Base-by-base conservation (phyloP, 37 sponge, comb jelly and placozoan species). In the Theonella swinhoei region DNA sequence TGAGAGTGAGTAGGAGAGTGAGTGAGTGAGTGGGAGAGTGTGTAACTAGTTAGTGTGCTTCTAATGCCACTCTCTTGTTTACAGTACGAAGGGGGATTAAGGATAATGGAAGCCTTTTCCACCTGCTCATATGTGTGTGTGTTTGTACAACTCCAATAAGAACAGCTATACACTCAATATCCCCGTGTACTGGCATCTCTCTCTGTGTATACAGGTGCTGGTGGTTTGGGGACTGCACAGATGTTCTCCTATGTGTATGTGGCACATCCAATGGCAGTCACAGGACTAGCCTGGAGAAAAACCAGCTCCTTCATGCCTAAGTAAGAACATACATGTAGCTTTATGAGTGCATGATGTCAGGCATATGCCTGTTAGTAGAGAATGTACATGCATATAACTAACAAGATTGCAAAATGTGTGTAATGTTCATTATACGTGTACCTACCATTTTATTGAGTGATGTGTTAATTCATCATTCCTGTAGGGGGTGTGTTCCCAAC, bases 401-500 rank as follows among this genome's bases (percentile, higher is more conserved):
- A 20, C 39, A 35, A 5, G 14, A 33, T 28, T 17, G 72, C 14
- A 70, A 8, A 35, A 34, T 29, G 8, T 14, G 25, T 66, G n/a
- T 29, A 25, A 29, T 24, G 8, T 66, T 25, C 8, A n/a, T 66
- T 7, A 8, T 66, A 66, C 60, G 11, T 11, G 17, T 58, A 58
- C 60, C 60, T 58, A 22, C 11, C 19, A 58, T 47, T 47, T 47
- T 7, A 14, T 17, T 47, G 54, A 47, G 54, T 47, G 54, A 47
- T 47, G 54, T n/a, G n/a, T n/a, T n/a, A 7, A 3, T 35, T 47
- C 32, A 22, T 39, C 36, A 47, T 64, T 22, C 26, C 25, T 47
- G 26, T 77, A 96, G 96, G 43, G 89, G 91, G 25, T 70, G 72
- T 60, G 85, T 96, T 30, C 80, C 95, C 41, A 96, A 96, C 79